phyloP scores from a whole-genome alignment of 2,888 invertebrate species.

The Eurois occulta region DNA sequence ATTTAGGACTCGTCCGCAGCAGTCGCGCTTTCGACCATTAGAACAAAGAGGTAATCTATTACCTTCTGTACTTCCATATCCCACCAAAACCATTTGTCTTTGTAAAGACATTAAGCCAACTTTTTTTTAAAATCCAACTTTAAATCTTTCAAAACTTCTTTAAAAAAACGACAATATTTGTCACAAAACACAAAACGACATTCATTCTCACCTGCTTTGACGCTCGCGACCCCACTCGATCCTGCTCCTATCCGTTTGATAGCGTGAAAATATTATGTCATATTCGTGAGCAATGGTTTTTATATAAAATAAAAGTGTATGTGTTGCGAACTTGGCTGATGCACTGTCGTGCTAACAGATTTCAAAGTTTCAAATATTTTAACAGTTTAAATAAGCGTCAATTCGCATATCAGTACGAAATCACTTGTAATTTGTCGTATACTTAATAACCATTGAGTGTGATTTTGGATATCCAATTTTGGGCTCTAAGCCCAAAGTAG shows the following conservation, averaged over 20 bases:
- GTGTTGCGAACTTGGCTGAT: slow-evolving; percentile 12
- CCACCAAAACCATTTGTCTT: neutral
- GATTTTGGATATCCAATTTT: neutral
- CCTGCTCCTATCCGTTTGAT: slow-evolving; percentile 82
- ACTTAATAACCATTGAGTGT: neutral
- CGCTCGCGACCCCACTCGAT: slow-evolving; percentile 82
- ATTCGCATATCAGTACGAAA: neutral
- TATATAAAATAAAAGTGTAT: neutral
- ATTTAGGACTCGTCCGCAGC: neutral
- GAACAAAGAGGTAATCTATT: neutral
- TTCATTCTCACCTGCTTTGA: slow-evolving; percentile 88
- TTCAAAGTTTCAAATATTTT: too few relatives aligned
- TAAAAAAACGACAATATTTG: neutral
- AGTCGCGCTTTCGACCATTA: neutral
- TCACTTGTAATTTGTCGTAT: neutral
- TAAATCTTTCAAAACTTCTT: neutral
- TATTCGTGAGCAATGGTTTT: slow-evolving; percentile 34
- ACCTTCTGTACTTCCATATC: slow-evolving; percentile 17
- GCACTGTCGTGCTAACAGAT: slow-evolving; percentile 16
- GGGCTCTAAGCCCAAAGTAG: neutral
- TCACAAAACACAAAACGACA: slow-evolving; percentile 58
- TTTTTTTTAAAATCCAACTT: neutral
- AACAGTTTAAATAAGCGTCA: too few relatives aligned
- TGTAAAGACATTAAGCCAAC: neutral
- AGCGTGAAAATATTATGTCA: slow-evolving; percentile 79